Conservation (phyloP, 2,113 vertebrate species). For the Brevimyrus niger region DNA sequence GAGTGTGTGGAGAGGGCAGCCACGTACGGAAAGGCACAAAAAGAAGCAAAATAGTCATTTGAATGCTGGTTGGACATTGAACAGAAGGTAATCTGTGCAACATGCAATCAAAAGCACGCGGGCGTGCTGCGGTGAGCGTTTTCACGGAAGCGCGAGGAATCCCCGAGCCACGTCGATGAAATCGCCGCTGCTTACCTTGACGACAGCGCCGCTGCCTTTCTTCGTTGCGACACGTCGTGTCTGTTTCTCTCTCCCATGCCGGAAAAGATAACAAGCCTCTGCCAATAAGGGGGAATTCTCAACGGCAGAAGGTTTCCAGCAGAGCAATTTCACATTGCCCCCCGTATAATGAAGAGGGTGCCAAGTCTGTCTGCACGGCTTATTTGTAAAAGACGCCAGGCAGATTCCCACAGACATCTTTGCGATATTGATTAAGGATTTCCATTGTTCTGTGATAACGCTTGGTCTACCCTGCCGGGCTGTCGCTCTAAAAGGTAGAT, state of each 20-base stretch:
- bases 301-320: background rate
- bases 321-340: background rate
- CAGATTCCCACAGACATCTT: background rate
- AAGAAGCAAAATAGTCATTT: background rate
- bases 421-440: background rate
- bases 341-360: background rate
- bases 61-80: background rate
- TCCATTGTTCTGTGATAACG: background rate
- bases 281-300: background rate
- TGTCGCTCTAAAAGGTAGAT: background rate
- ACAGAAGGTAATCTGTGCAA: background rate
- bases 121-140: background rate
- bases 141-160: background rate
- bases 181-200: background rate
- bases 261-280: background rate
- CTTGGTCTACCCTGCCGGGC: background rate
- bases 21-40: background rate
- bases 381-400: background rate
- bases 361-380: background rate
- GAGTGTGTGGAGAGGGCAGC: background rate
- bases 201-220: background rate
- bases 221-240: background rate
- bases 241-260: background rate
- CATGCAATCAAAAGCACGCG: background rate
- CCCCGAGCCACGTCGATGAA: background rate